Conservation (phyloP, 92 coral and sea anemone species). For the Zoanthus sociatus region DNA sequence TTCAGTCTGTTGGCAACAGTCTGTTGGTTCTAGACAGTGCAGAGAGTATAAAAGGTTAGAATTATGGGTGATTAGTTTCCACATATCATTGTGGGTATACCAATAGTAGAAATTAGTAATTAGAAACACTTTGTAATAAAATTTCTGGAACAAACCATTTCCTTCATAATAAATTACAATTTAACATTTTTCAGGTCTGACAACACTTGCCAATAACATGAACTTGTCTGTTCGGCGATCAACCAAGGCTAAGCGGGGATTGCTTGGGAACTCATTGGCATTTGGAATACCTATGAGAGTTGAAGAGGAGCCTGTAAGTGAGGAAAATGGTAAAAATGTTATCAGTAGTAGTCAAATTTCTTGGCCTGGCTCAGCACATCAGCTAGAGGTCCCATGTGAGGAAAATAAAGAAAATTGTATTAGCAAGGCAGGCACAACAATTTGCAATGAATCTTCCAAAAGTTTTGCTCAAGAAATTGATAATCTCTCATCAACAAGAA, state of each 20-base stretch:
- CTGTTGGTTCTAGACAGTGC: too few species aligned
- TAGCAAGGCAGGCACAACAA: not conserved
- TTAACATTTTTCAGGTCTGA: conserved; percentile 30
- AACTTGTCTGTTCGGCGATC: conserved; percentile 77
- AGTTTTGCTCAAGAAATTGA: not conserved
- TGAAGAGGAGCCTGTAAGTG: conserved; percentile 39
- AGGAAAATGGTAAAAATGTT: conserved; percentile 41
- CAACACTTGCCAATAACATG: conserved; percentile 67
- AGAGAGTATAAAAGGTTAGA: too few species aligned
- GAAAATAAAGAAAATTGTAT: not conserved
- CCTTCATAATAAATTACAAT: not conserved
- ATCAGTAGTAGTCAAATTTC: too few species aligned
- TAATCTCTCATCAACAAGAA: not conserved
- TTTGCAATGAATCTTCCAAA: not conserved
- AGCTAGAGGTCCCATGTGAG: not conserved
- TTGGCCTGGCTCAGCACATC: not conserved
- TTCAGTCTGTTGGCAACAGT: too few species aligned
- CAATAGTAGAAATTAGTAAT: too few species aligned
- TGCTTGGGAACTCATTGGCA: conserved; percentile 37
- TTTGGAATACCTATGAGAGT: conserved; percentile 82
- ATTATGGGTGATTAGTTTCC: too few species aligned
- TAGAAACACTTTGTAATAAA: too few species aligned
- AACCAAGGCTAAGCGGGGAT: conserved; percentile 56
- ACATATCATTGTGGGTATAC: too few species aligned
- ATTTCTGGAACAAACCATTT: too few species aligned